Conservation (phyloP, 2,888 invertebrate species). For the Drosophila flavopinicola region DNA sequence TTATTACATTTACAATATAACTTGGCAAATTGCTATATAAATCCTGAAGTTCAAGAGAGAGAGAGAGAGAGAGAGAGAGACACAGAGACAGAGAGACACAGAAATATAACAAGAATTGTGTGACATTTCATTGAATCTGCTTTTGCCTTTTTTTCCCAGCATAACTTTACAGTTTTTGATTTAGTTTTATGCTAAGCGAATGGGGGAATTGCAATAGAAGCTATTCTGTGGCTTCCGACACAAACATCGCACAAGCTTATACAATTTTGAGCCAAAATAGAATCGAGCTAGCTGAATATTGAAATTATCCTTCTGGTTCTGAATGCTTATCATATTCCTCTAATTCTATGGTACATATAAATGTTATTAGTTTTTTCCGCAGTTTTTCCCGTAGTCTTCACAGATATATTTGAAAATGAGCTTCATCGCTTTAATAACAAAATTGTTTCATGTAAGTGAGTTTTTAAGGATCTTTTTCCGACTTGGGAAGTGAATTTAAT, state of each 20-base stretch:
- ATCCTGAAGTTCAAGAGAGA: conserved; percentile 46
- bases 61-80: no score
- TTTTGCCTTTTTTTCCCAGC: background rate
- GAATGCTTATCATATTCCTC: no score
- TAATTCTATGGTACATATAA: no score
- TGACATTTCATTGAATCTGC: conserved; percentile 34
- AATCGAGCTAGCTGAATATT: background rate
- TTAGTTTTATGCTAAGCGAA: background rate
- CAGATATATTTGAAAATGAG: no score
- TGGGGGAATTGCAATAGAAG: background rate
- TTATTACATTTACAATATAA: conserved; percentile 80
- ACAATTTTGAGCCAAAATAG: background rate
- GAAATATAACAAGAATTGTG: conserved; percentile 6
- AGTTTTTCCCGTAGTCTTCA: no score
- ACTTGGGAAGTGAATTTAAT: no score
- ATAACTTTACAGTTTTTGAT: background rate
- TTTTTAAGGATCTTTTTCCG: no score
- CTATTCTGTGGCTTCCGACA: background rate
- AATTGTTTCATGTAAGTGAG: no score
- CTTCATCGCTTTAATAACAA: no score
- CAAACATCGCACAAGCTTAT: background rate
- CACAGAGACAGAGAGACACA: background rate
- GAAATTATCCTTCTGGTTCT: no score
- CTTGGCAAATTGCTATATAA: conserved; percentile 78
- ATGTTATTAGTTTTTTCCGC: no score